Conservation (phyloP, 2,888 invertebrate species). For the Melanargia galathea region DNA sequence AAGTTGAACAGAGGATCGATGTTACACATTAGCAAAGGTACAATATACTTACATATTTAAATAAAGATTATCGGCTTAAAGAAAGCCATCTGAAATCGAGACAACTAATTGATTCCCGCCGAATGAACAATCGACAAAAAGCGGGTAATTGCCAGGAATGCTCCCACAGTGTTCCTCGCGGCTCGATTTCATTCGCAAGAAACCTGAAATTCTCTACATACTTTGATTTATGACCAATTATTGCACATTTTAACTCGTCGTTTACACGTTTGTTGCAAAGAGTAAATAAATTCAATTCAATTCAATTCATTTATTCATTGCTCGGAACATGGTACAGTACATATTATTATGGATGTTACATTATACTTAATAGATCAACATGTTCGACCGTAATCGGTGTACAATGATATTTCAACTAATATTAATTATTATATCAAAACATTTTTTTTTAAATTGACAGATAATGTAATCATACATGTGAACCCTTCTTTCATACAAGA, state of each 20-base stretch:
- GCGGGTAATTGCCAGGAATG: constrained; percentile 30
- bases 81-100: constrained; percentile 24
- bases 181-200: constrained; percentile 26
- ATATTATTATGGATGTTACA: no score
- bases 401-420: no score
- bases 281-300: constrained; percentile 12
- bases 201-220: constrained; percentile 15
- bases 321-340: no score
- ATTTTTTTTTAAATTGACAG: no score
- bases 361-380: no score
- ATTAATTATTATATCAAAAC: no score
- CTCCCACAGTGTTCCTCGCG: constrained; percentile 14
- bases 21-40: neutral
- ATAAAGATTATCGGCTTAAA: neutral
- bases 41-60: no score
- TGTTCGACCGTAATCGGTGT: no score
- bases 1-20: neutral
- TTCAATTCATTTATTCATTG: no score
- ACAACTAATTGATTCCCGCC: constrained; percentile 40
- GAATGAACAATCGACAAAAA: constrained; percentile 37
- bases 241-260: constrained; percentile 17
- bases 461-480: no score
- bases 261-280: constrained; percentile 17
- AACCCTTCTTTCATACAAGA: no score
- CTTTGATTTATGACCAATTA: constrained; percentile 27